These are phyloP conservation scores for Drosophila kikkawai DNA, from an alignment of 1,140 invertebrate species.

Conservation along the genomic window DNA sequence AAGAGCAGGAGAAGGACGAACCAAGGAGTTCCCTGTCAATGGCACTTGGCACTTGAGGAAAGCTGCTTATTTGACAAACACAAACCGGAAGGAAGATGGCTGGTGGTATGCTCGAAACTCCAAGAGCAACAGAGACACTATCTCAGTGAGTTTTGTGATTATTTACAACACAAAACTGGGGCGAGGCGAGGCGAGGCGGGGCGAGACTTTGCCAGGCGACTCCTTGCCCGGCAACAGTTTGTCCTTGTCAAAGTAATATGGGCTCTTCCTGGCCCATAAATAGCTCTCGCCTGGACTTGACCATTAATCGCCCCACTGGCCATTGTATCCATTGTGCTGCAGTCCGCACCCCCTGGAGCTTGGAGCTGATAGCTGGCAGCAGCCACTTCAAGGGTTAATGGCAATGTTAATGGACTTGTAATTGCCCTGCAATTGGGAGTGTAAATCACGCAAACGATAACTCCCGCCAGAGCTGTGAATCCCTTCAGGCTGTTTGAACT, in stretches of 20 bases:
- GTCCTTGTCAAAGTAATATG: constrained; percentile 57
- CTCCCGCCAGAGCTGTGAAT: constrained; percentile 32
- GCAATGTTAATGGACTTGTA: constrained; percentile 80
- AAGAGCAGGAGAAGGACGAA: neutral
- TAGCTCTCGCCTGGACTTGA: constrained; percentile 44
- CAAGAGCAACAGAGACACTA: constrained; percentile 17
- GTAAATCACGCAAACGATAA: constrained; percentile 67
- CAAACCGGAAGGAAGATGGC: constrained; percentile 36
- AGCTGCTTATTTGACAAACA: constrained; percentile 62
- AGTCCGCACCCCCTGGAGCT: constrained; percentile 5
- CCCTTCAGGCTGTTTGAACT: constrained; percentile 21
- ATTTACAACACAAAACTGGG: constrained; percentile 51
- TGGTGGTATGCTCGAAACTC: constrained; percentile 2
- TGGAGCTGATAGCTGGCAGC: constrained; percentile 5
- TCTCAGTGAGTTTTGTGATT: constrained; percentile 55
- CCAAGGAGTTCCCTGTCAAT: constrained; percentile 36
- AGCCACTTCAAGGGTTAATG: constrained; percentile 70
- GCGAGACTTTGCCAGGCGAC: no score
- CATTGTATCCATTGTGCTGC: constrained; percentile 36
- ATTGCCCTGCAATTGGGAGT: constrained; percentile 76
- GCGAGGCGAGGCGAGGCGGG: neutral
- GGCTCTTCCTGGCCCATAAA: constrained; percentile 48
- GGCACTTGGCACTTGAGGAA: constrained; percentile 60
- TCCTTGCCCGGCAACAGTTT: constrained; percentile 42
- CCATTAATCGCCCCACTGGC: constrained; percentile 39